Percentiles rank a stretch among this genome's conserved stretches.
These are phyloP conservation scores for Lagodon rhomboides DNA, from an alignment of 2,797 vertebrate genomes.

Conservation along the genomic window DNA sequence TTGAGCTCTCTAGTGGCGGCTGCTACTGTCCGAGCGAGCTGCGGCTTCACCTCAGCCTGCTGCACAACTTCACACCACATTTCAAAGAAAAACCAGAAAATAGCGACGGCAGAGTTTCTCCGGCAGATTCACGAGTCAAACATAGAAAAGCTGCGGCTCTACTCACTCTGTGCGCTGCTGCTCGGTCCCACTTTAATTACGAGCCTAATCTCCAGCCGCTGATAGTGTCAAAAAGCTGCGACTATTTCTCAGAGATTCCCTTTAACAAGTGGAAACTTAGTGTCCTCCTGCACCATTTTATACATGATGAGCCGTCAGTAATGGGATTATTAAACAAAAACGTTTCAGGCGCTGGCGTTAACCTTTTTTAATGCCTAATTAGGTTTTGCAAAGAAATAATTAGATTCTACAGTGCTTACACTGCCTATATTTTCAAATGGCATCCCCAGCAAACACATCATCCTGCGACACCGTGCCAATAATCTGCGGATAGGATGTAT, in stretches of 20 bases:
- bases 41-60: neutral
- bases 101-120: constrained; percentile 19
- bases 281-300: constrained; percentile 99
- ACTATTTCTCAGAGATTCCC: constrained; percentile 89
- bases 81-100: constrained; percentile 5
- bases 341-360: constrained; percentile 99
- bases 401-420: constrained; percentile 99
- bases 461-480: constrained; percentile 90
- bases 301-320: constrained; percentile 99
- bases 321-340: constrained; percentile 99
- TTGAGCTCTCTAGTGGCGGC: too few species aligned
- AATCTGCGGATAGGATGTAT: constrained; percentile 86
- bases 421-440: constrained; percentile 99
- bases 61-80: constrained; percentile 7
- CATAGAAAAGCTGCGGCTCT: constrained; percentile 73
- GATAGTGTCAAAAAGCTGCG: constrained; percentile 89
- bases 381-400: constrained; percentile 99
- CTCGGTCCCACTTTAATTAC: constrained; percentile 77
- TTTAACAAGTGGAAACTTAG: constrained; percentile 99
- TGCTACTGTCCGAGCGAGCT: too few species aligned
- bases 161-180: constrained; percentile 83
- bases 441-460: constrained; percentile 94
- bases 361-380: constrained; percentile 99
- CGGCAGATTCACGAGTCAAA: constrained; percentile 58
- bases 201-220: constrained; percentile 83